Conservation (phyloP, 2,888 invertebrate species). For the Nomada fabriciana region DNA sequence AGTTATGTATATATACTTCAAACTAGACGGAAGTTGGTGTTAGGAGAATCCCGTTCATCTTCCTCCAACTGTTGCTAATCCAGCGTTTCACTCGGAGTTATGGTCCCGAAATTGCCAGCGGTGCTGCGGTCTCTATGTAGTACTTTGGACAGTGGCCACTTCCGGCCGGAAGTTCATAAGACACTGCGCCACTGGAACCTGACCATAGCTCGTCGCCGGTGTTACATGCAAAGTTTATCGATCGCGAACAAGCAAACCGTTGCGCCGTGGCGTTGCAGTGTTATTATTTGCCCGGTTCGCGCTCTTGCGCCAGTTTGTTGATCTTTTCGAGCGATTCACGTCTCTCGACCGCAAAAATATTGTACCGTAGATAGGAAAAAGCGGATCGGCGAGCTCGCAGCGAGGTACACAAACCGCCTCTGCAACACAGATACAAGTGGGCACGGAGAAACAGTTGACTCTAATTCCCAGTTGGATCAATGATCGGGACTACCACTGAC, state of each 20-base stretch:
- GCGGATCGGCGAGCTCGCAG: neutral
- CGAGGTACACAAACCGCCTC: neutral
- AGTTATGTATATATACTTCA: no score
- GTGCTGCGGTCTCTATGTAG: slow-evolving; percentile 32
- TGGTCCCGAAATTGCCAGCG: slow-evolving; percentile 10
- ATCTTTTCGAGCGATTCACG: neutral
- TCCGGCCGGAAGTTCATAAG: slow-evolving; percentile 70
- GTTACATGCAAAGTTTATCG: slow-evolving; percentile 56
- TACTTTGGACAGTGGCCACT: slow-evolving; percentile 49
- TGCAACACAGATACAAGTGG: neutral
- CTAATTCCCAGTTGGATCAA: slow-evolving; percentile 39
- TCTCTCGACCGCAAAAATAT: neutral
- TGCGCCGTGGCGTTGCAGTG: slow-evolving; percentile 23
- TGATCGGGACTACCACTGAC: slow-evolving; percentile 10
- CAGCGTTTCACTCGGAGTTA: neutral
- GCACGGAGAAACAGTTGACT: neutral
- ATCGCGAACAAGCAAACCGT: slow-evolving; percentile 33
- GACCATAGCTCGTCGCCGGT: slow-evolving; percentile 22
- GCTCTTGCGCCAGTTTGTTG: slow-evolving; percentile 13
- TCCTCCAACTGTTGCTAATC: neutral
- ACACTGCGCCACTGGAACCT: slow-evolving; percentile 52
- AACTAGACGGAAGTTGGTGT: neutral
- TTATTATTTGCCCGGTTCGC: slow-evolving; percentile 32
- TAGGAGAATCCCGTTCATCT: neutral
- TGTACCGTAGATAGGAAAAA: neutral